Base-by-base conservation (phyloP, 1,140 invertebrate genomes). In the Chrysoperla carnea region DNA sequence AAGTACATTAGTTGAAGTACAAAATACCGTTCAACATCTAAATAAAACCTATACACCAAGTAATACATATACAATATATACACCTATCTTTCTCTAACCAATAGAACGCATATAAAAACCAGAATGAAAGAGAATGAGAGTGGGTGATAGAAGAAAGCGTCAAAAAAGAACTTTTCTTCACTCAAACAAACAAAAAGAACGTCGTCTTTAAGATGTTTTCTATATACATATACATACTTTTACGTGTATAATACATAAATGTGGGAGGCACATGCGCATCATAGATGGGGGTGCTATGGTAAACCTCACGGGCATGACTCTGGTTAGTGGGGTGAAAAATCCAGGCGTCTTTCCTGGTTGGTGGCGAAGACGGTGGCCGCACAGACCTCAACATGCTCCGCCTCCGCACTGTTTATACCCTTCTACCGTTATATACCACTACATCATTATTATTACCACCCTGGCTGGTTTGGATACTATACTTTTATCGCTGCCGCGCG, bases 331-430 rank as follows among this genome's bases (percentile, higher is more conserved):
- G 31, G 46, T 56, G 56, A 55, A 61, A 61, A 61, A 61, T 60
- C 60, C 59, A 56, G 53, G 54, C 59, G 59, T 61, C 59, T 61
- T 61, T 61, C 59, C 59, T 61, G 59, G 59, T 61, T 61, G 59
- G 59, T 50, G 59, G 59, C 58, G 49, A 50, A 52, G 54, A 52
- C 54, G 53, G 56, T 55, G 56, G 55, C 56, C 53, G 56, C 57
- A 57, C 57, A 53, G 57, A 61, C 59, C 59, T 60, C 59, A 61
- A 61, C 57, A 61, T 49, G 59, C 59, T 52, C 55, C 59, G 59
- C 59, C 59, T 48, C 53, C 45, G 46, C 36, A 44, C 51, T 51
- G 39, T 47, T 39, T 37, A 33, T 37, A 37, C 33, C 48, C 50
- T 51, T 51, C 49, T 45, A 12, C 42, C 45, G 17, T 5, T 23